phyloP scores from a whole-genome alignment of 1,140 invertebrate species.

The Microplitis mediator region DNA sequence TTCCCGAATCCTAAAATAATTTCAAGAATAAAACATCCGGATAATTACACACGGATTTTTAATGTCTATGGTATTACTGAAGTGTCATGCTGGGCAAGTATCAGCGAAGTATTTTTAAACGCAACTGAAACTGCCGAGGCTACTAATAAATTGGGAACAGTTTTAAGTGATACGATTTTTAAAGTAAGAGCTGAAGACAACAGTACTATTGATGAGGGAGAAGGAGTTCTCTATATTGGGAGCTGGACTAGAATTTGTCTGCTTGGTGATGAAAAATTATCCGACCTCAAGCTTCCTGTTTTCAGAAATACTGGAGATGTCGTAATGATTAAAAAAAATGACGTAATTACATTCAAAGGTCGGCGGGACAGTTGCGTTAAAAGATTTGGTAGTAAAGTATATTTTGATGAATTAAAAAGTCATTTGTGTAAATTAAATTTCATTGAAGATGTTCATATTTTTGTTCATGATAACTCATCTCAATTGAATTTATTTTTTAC shows the following conservation, averaged over 20 bases:
- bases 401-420: slow-evolving; percentile 67
- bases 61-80: slow-evolving; percentile 86
- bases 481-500: slow-evolving; percentile 63
- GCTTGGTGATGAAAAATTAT: slow-evolving; percentile 63
- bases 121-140: background rate
- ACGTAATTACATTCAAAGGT: slow-evolving; percentile 68
- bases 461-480: slow-evolving; percentile 57
- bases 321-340: slow-evolving; percentile 61
- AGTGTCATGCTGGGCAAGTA: slow-evolving; percentile 82
- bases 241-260: slow-evolving; percentile 69
- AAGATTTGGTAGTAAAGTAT: slow-evolving; percentile 73
- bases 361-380: slow-evolving; percentile 74
- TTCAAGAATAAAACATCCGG: slow-evolving; percentile 57
- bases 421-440: slow-evolving; percentile 56
- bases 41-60: slow-evolving; percentile 69
- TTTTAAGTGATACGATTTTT: slow-evolving; percentile 69
- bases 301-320: slow-evolving; percentile 74
- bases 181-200: slow-evolving; percentile 55
- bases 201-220: slow-evolving; percentile 45
- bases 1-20: slow-evolving; percentile 61
- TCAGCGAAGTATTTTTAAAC: slow-evolving; percentile 60
- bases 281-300: slow-evolving; percentile 52
- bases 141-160: slow-evolving; percentile 62
- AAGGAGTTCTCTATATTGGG: slow-evolving; percentile 69
- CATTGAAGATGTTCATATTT: slow-evolving; percentile 59